Evolutionary conservation across 1,140 invertebrate species (phyloP).

Genomic region (Planococcus citri): DNA sequence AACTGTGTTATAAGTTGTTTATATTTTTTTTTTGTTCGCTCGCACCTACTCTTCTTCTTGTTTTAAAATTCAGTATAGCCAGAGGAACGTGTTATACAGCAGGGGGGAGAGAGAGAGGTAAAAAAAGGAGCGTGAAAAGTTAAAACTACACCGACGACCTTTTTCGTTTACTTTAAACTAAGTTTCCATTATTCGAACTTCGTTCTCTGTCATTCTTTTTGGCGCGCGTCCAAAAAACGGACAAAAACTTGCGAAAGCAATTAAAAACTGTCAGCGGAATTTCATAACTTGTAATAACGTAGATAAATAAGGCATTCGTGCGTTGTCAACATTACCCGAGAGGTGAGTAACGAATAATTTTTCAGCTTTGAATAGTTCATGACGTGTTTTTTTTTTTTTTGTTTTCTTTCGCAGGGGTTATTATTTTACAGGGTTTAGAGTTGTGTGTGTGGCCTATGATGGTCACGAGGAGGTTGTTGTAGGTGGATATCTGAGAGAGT

Average conservation of each 20-base stretch:
- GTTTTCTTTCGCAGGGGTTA: not conserved
- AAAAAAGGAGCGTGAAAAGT: not conserved
- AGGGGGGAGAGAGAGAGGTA: no score
- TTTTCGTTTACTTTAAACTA: slow-evolving; percentile 17
- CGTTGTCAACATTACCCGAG: not conserved
- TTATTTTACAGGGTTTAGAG: no score
- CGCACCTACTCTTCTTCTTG: not conserved
- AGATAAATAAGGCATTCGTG: slow-evolving; percentile 11
- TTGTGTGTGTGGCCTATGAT: no score
- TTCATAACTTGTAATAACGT: slow-evolving; percentile 18
- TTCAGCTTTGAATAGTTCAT: not conserved
- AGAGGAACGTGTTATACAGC: not conserved
- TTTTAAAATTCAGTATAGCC: not conserved
- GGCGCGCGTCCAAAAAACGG: not conserved
- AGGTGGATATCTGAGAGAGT: no score
- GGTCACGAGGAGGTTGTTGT: no score
- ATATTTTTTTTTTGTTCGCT: not conserved
- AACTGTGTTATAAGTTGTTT: not conserved
- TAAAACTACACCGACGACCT: slow-evolving; percentile 17
- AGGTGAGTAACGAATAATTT: not conserved
- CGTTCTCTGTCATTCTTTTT: slow-evolving; percentile 9
- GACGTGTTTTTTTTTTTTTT: not conserved
- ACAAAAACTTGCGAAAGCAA: slow-evolving; percentile 16
- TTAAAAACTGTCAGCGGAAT: slow-evolving; percentile 19
- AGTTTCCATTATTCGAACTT: slow-evolving; percentile 16